Percentiles rank a stretch among this genome's conserved stretches.
These are phyloP conservation scores for Alloscopus bannaensis DNA, from an alignment of 2,888 invertebrate species.

Conservation along the genomic window DNA sequence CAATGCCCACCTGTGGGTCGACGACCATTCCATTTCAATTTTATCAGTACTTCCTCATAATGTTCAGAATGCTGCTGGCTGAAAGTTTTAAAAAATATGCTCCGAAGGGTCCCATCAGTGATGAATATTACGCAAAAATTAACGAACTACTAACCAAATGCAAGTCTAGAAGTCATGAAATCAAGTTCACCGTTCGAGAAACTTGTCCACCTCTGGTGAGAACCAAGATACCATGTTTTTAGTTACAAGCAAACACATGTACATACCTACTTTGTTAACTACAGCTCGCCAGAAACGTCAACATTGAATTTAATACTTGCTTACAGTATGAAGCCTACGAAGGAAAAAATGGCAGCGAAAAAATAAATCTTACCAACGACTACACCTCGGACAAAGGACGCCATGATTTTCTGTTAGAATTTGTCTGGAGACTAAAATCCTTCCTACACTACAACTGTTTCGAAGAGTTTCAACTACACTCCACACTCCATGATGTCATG, in stretches of 20 bases:
- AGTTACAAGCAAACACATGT: too few relatives aligned
- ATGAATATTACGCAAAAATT: constrained; percentile 59
- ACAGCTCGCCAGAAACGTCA: too few relatives aligned
- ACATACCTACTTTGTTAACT: too few relatives aligned
- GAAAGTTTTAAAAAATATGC: constrained; percentile 69
- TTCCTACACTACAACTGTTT: constrained; percentile 69
- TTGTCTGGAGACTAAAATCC: constrained; percentile 65
- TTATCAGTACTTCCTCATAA: constrained; percentile 68
- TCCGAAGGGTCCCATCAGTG: constrained; percentile 56
- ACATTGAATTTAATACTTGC: too few relatives aligned
- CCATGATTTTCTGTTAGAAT: constrained; percentile 69
- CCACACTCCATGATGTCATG: constrained; percentile 64
- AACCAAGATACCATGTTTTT: too few relatives aligned
- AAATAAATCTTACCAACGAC: constrained; percentile 31
- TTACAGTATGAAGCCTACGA: not conserved
- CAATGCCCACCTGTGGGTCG: constrained; percentile 60
- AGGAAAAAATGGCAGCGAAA: not conserved
- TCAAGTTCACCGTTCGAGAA: constrained; percentile 32
- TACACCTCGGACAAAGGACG: constrained; percentile 58
- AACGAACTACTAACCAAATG: constrained; percentile 57
- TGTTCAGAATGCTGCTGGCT: constrained; percentile 60
- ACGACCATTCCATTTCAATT: constrained; percentile 65
- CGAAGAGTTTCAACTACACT: constrained; percentile 60
- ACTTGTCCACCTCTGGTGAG: constrained; percentile 61
- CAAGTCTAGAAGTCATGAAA: constrained; percentile 35